Conservation (phyloP, 2,113 vertebrate species). For the Dascyllus trimaculatus region DNA sequence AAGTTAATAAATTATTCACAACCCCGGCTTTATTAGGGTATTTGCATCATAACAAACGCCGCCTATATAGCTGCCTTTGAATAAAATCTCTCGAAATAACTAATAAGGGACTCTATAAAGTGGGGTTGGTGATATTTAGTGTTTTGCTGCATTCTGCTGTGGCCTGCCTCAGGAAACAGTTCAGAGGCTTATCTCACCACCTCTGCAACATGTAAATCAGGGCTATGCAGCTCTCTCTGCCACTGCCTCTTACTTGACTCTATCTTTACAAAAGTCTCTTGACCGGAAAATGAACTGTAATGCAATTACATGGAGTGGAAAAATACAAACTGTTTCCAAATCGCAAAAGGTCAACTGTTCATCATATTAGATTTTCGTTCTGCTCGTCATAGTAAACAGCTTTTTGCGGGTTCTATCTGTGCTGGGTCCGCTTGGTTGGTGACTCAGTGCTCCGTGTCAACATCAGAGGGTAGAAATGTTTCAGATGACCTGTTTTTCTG, state of each 20-base stretch:
- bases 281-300: conserved; percentile 75
- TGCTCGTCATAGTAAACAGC: conserved; percentile 48
- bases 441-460: neutral
- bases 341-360: conserved; percentile 67
- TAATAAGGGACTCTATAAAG: conserved; percentile 21
- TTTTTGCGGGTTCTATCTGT: conserved; percentile 5
- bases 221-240: conserved; percentile 38
- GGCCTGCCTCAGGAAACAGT: conserved; percentile 51
- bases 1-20: conserved; percentile 58
- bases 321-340: conserved; percentile 70
- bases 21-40: conserved; percentile 20
- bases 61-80: conserved; percentile 25
- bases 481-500: neutral
- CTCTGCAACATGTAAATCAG: conserved; percentile 72
- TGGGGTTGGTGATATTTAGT: conserved; percentile 42
- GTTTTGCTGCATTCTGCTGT: conserved; percentile 56
- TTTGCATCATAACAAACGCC: conserved; percentile 46
- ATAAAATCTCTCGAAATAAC: conserved; percentile 43
- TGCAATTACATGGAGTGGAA: conserved; percentile 70
- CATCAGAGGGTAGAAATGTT: neutral
- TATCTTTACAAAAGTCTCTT: conserved; percentile 58
- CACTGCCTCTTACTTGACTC: conserved; percentile 59
- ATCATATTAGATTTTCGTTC: conserved; percentile 48
- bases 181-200: conserved; percentile 51
- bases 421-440: neutral